Percentiles rank a stretch among this genome's conserved stretches.
Conservation (phyloP, 2,797 vertebrate species). For the Hemitrygon akajei region DNA sequence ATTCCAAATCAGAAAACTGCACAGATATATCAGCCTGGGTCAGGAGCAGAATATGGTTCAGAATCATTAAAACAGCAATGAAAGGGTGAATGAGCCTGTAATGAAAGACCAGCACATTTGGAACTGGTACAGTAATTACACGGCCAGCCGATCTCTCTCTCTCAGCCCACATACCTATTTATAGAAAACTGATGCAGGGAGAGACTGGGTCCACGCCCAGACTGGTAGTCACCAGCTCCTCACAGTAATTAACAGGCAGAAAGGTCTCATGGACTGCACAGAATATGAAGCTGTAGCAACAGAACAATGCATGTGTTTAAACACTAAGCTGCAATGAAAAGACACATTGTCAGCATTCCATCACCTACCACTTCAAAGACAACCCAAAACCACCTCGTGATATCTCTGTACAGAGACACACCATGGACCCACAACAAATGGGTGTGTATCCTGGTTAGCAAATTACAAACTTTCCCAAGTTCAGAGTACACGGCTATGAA, state of each 20-base stretch:
- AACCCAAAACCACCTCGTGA: not conserved
- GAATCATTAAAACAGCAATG: slow-evolving; percentile 9
- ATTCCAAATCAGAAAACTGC: not conserved
- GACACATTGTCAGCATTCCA: not conserved
- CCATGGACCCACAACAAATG: not conserved
- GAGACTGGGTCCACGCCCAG: slow-evolving; percentile 23
- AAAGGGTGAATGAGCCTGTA: slow-evolving; percentile 4
- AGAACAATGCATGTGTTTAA: not conserved
- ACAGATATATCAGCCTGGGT: not conserved
- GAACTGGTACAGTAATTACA: slow-evolving; percentile 18
- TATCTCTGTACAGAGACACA: not conserved
- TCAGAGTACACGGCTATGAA: not conserved
- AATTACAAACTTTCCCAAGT: too few species aligned
- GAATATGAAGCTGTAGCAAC: not conserved
- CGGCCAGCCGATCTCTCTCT: not conserved
- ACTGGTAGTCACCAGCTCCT: slow-evolving; percentile 16
- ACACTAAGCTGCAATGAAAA: not conserved
- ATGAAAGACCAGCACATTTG: slow-evolving; percentile 25
- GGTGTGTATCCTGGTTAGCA: not conserved
- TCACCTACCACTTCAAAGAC: not conserved
- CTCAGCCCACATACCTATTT: slow-evolving; percentile 29
- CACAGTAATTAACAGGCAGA: slow-evolving; percentile 15
- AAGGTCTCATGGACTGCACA: not conserved
- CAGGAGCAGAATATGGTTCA: not conserved
- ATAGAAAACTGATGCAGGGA: slow-evolving; percentile 2